Evolutionary conservation across 2,888 invertebrate genomes (phyloP).

Genomic region (Panorpa germanica): DNA sequence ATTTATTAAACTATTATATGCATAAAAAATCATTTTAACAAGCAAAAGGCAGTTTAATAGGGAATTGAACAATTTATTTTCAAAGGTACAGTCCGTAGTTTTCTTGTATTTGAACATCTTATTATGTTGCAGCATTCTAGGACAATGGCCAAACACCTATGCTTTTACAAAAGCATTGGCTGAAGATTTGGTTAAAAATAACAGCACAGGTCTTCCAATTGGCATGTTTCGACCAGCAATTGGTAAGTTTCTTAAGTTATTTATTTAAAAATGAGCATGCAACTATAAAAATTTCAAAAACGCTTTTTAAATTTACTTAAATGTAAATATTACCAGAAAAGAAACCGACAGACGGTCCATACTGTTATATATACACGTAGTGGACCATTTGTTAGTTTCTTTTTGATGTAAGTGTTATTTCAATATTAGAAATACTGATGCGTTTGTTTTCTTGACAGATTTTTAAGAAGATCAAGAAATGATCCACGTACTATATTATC

Average conservation of each 20-base stretch:
- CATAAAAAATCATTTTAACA: too few relatives aligned
- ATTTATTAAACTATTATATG: too few relatives aligned
- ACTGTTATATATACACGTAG: too few relatives aligned
- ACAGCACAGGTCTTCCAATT: conserved; percentile 41
- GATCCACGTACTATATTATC: too few relatives aligned
- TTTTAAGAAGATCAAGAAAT: too few relatives aligned
- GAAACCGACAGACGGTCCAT: too few relatives aligned
- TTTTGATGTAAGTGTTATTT: too few relatives aligned
- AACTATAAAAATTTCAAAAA: too few relatives aligned
- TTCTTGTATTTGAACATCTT: conserved; percentile 5
- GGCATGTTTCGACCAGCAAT: conserved; percentile 69
- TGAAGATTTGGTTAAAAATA: conserved; percentile 43
- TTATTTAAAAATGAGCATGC: neutral
- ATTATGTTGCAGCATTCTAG: conserved; percentile 32
- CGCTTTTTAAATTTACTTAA: neutral
- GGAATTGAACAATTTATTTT: conserved; percentile 7
- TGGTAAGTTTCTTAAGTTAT: conserved; percentile 32
- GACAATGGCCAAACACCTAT: conserved; percentile 67
- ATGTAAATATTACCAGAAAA: too few relatives aligned
- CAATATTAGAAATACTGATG: too few relatives aligned
- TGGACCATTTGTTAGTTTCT: too few relatives aligned
- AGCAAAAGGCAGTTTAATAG: neutral
- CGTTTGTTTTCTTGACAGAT: too few relatives aligned
- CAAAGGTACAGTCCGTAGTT: neutral
- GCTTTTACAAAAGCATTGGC: conserved; percentile 73